Base-by-base conservation (phyloP, 2,113 vertebrate genomes). In the Thamnaconus septentrionalis region DNA sequence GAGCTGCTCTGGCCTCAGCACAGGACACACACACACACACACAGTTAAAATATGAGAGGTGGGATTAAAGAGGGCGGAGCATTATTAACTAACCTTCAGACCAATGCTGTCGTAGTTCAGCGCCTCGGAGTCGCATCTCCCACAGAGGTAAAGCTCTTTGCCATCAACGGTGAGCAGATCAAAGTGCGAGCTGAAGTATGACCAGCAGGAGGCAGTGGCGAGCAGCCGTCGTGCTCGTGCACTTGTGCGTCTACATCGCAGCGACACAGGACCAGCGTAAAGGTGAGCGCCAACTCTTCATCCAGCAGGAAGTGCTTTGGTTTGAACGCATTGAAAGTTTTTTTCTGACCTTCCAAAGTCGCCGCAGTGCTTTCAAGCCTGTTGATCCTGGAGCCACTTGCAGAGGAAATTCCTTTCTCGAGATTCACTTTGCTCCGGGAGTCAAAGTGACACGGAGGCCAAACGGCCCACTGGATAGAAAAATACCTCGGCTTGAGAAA, bases 251-350 rank as follows among this genome's bases (percentile, higher is more conserved):
- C 54, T 57, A 73, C 64, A 69, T 64, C 62, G 76, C 81, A 18
- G 75, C 84, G 41, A 3, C 78, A 56, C 86, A 75, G 66, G 85
- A 83, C 64, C 79, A 79, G 68, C 83, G 87, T 57, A 90, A 47
- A 91, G 88, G 91, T 91, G 90, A 64, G 85, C 50, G 10, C 41
- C 41, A 4, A 12, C 18, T 49, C 18, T 31, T 31, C 18, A 31
- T 31, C 18, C 18, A 31, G 18, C 18, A 31, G 18, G 18, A 31
- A 31, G 18, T 31, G 18, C 2, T 31, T 31, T 31, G 18, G 18
- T 31, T 31, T 1, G 18, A 31, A 31, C 18, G 2, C 18, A 31
- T 31, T 31, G 18, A 31, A 31, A 31, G 44, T 45, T 7, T 45
- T 45, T 45, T 7, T 6, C 44, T 45, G 44, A 45, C 44, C 44